Percentiles rank a stretch among this genome's conserved stretches.
phyloP scores from a whole-genome alignment of 2,797 vertebrate genomes.

The Oceanodroma leucorhoa region DNA sequence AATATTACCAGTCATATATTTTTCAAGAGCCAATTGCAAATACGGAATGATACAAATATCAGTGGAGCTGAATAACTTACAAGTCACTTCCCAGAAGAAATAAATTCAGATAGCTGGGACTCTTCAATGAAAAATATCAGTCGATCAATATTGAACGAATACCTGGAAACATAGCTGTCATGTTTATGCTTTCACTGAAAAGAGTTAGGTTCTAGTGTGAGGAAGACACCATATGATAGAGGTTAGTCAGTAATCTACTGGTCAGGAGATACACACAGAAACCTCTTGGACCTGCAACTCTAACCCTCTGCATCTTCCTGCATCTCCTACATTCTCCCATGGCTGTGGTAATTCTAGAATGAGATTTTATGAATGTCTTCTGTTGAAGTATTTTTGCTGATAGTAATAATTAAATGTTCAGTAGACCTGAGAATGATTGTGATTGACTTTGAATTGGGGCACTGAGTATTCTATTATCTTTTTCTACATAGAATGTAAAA shows the following conservation, averaged over 20 bases:
- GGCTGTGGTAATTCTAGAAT: not conserved
- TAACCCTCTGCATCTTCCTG: not conserved
- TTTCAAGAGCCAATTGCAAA: not conserved
- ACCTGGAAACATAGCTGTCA: not conserved
- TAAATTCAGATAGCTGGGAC: not conserved
- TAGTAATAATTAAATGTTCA: not conserved
- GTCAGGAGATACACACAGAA: not conserved
- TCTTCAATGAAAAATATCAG: not conserved
- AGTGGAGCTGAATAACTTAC: not conserved
- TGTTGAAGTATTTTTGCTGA: not conserved
- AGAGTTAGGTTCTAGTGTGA: not conserved
- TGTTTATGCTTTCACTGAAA: not conserved
- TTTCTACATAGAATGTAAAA: not conserved
- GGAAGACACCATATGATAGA: not conserved
- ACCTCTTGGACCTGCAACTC: not conserved
- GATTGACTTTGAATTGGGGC: not conserved
- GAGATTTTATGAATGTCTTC: not conserved
- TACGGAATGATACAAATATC: not conserved
- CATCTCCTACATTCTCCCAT: accelerated
- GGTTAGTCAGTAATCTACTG: not conserved
- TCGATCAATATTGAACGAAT: accelerated
- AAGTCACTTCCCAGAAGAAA: not conserved
- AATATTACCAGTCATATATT: not conserved
- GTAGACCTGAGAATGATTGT: not conserved
- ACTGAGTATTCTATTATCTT: not conserved